Percentiles rank a stretch among this genome's conserved stretches.
phyloP scores from a whole-genome alignment of 2,797 vertebrate genomes.

The Brotogeris chrysoptera region DNA sequence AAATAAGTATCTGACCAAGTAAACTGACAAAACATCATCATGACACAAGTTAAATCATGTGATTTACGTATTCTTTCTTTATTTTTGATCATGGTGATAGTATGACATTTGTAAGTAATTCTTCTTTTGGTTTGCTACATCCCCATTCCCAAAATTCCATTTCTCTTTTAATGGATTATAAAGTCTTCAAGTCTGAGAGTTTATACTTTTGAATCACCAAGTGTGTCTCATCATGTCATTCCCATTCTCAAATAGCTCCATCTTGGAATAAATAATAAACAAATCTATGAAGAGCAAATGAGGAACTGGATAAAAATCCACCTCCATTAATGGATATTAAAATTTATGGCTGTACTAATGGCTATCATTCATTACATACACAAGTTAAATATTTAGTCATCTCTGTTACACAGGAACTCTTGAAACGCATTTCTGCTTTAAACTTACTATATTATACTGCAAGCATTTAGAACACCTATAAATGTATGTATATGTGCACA shows the following conservation, averaged over 20 bases:
- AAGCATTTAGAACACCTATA: background rate
- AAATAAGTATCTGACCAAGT: conserved; percentile 10
- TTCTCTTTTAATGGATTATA: background rate
- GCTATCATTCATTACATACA: background rate
- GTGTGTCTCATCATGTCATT: background rate
- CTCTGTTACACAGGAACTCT: conserved; percentile 4
- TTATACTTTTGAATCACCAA: background rate
- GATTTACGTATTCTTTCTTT: background rate
- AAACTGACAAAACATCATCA: background rate
- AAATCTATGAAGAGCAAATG: background rate
- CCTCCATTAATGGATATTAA: background rate
- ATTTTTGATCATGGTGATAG: background rate
- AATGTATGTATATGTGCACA: background rate
- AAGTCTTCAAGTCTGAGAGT: background rate
- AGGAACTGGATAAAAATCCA: background rate
- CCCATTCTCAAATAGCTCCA: background rate
- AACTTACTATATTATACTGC: background rate
- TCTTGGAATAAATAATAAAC: background rate
- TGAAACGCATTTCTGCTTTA: background rate
- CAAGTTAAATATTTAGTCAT: conserved; percentile 29
- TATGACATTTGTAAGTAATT: background rate
- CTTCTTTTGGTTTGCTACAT: background rate
- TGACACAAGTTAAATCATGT: background rate
- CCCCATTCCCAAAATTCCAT: background rate
- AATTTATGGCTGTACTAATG: background rate